Evolutionary conservation across 2,113 vertebrate species (phyloP).

Genomic region (Lophochroa leadbeateri): DNA sequence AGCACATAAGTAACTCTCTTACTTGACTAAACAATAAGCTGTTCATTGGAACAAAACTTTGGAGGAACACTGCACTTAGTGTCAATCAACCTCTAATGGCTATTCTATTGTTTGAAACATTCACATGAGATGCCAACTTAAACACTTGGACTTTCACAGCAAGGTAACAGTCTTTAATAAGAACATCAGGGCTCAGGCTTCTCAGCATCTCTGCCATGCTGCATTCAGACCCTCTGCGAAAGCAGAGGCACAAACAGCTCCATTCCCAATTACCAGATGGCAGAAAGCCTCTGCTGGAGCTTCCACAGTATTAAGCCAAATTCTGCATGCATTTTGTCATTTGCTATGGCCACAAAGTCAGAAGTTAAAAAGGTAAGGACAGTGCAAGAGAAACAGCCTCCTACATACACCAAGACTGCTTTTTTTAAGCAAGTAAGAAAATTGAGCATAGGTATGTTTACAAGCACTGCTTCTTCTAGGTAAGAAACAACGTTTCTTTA

Average conservation of each 20-base stretch:
- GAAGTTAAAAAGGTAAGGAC: not conserved
- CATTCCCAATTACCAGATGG: not conserved
- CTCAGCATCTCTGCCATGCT: not conserved
- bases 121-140: not conserved
- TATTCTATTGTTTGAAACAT: not conserved
- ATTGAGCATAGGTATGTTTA: not conserved
- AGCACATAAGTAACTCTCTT: not conserved
- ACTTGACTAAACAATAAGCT: not conserved
- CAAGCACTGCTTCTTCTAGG: not conserved
- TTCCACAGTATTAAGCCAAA: not conserved
- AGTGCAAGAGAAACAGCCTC: not conserved
- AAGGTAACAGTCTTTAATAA: not conserved
- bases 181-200: not conserved
- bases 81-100: not conserved
- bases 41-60: not conserved
- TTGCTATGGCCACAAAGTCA: not conserved
- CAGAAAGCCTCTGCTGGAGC: not conserved
- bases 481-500: not conserved
- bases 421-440: not conserved
- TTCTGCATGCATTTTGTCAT: not conserved
- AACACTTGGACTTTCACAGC: not conserved
- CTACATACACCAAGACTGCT: rapidly evolving
- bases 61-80: not conserved
- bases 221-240: not conserved
- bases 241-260: not conserved